A percentile compares a stretch with the other conserved stretches of the same genome.
These are phyloP conservation scores for Siniperca knerii DNA, from an alignment of 2,113 vertebrate genomes.

Conservation along the genomic window DNA sequence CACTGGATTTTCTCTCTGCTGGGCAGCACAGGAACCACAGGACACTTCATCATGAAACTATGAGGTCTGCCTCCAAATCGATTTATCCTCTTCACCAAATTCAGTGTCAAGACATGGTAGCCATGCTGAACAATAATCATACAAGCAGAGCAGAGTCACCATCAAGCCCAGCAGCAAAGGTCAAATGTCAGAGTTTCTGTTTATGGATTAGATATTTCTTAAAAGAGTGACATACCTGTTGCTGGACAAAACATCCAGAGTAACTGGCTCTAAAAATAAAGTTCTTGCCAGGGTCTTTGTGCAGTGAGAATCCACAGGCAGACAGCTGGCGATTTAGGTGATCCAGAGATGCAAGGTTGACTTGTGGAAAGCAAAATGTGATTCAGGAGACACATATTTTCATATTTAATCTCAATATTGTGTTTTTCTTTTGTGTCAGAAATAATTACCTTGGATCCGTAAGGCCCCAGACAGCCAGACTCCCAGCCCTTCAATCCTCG, in stretches of 20 bases:
- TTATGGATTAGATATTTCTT: neutral
- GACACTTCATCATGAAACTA: conserved; percentile 79
- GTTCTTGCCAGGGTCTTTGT: conserved; percentile 74
- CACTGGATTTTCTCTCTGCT: conserved; percentile 76
- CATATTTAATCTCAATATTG: neutral
- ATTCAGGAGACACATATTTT: neutral
- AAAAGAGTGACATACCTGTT: conserved; percentile 55
- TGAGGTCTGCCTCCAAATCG: conserved; percentile 72
- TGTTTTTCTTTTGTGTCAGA: neutral
- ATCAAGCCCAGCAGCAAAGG: neutral
- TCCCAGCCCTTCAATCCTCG: conserved; percentile 68
- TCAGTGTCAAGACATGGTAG: conserved; percentile 67
- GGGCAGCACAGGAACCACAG: conserved; percentile 71
- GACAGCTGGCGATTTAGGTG: conserved; percentile 75
- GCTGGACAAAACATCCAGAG: conserved; percentile 78
- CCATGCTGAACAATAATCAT: conserved; percentile 54
- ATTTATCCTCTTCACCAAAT: conserved; percentile 70
- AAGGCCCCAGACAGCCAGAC: conserved; percentile 75
- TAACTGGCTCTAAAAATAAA: conserved; percentile 80
- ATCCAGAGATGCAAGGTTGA: conserved; percentile 71
- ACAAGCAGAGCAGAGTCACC: neutral
- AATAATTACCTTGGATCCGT: conserved; percentile 68
- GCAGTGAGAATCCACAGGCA: conserved; percentile 77
- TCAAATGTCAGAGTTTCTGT: neutral
- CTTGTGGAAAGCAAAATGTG: conserved; percentile 40